Conservation (phyloP, 2,888 invertebrate species). For the Machimus rusticus region DNA sequence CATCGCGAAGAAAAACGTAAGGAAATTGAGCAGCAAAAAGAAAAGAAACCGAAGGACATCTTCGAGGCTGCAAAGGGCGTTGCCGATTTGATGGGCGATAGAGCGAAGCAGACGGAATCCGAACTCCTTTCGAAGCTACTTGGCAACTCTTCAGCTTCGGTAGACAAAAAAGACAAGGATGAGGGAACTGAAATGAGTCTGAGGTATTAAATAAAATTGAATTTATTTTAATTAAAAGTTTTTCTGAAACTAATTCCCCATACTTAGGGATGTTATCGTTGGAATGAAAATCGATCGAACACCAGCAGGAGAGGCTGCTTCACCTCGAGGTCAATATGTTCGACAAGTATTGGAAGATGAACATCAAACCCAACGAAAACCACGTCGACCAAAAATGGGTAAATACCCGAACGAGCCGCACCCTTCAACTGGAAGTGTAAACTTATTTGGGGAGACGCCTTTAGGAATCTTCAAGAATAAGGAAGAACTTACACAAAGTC, state of each 20-base stretch:
- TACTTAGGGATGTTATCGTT: slow-evolving; percentile 72
- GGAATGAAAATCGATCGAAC: slow-evolving; percentile 80
- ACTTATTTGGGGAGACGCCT: slow-evolving; percentile 70
- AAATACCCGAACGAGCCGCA: background rate
- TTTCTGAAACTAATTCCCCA: background rate
- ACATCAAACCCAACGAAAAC: background rate
- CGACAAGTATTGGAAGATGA: slow-evolving; percentile 55
- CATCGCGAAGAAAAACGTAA: slow-evolving; percentile 5
- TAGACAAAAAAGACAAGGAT: background rate
- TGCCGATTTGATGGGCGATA: slow-evolving; percentile 73
- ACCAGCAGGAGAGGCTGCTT: slow-evolving; percentile 53
- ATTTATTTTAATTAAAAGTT: background rate
- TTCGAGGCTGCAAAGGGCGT: slow-evolving; percentile 73
- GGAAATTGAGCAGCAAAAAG: slow-evolving; percentile 49
- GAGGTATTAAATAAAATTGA: slow-evolving; percentile 53
- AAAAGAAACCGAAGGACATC: slow-evolving; percentile 53
- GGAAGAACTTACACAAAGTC: slow-evolving; percentile 50
- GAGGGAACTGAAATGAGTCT: slow-evolving; percentile 52
- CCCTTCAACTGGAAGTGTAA: slow-evolving; percentile 63
- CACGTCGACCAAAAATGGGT: background rate
- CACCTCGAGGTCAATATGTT: slow-evolving; percentile 60
- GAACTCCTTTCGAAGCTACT: slow-evolving; percentile 76
- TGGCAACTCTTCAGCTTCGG: slow-evolving; percentile 49
- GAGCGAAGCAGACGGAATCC: slow-evolving; percentile 67
- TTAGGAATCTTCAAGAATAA: slow-evolving; percentile 69